Evolutionary conservation across 2,113 vertebrate species (phyloP).

Genomic region (Nycticebus coucang): DNA sequence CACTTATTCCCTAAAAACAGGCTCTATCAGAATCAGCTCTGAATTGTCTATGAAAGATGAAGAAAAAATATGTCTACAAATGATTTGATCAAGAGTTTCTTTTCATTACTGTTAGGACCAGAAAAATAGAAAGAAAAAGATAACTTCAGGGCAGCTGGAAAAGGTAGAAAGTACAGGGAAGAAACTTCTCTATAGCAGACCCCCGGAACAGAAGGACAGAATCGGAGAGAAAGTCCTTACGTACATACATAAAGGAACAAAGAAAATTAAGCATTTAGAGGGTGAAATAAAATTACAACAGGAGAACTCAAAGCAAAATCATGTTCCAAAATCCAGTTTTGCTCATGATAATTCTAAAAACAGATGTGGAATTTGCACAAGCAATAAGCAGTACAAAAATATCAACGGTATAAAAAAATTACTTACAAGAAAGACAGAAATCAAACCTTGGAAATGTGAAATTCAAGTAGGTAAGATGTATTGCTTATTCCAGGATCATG

Average conservation of each 20-base stretch:
- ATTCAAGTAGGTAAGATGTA: neutral
- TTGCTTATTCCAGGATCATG: constrained; percentile 21
- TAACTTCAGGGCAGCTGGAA: neutral
- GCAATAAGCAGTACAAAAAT: neutral
- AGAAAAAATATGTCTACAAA: neutral
- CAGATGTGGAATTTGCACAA: neutral
- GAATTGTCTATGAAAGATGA: neutral
- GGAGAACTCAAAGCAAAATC: constrained; percentile 12
- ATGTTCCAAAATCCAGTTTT: neutral
- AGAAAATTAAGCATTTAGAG: constrained; percentile 35
- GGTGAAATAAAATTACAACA: neutral
- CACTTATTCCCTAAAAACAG: neutral
- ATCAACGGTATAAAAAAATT: constrained; percentile 4
- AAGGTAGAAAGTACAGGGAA: neutral
- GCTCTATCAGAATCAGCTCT: neutral
- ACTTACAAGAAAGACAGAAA: neutral
- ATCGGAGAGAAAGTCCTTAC: neutral
- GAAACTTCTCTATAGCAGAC: neutral
- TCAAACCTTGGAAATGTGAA: constrained; percentile 31
- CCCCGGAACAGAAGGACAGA: neutral
- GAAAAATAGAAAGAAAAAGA: neutral
- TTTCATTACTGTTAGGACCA: neutral
- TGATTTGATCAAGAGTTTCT: neutral
- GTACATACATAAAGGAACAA: neutral
- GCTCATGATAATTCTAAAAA: constrained; percentile 28